phyloP scores from a whole-genome alignment of 2,888 invertebrate genomes.

The Tubulanus polymorphus region DNA sequence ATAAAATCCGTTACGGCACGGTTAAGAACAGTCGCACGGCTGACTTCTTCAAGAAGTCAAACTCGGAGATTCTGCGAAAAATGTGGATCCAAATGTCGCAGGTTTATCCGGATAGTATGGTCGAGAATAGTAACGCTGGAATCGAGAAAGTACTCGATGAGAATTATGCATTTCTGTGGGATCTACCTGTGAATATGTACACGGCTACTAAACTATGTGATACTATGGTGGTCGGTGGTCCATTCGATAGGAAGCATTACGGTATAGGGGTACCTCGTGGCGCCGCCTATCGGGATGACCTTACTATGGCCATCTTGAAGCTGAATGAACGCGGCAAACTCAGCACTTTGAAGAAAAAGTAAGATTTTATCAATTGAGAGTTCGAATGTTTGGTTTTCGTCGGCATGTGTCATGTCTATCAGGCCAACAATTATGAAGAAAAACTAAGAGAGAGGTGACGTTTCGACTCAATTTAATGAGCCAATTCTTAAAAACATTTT shows the following conservation, averaged over 20 bases:
- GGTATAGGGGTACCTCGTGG: slow-evolving; percentile 83
- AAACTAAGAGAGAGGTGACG: too few species aligned
- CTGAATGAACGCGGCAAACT: slow-evolving; percentile 80
- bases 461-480: too few species aligned
- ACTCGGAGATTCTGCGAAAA: slow-evolving; percentile 63
- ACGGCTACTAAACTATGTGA: slow-evolving; percentile 78
- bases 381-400: too few species aligned
- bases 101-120: slow-evolving; percentile 41
- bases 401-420: too few species aligned
- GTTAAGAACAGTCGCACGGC: slow-evolving; percentile 46
- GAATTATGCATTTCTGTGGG: slow-evolving; percentile 94
- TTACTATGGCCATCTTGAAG: slow-evolving; percentile 86
- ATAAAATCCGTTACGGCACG: slow-evolving; percentile 50
- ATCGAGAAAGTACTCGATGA: slow-evolving; percentile 67
- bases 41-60: slow-evolving; percentile 47
- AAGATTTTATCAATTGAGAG: too few species aligned
- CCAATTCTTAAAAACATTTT: too few species aligned
- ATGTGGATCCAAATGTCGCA: slow-evolving; percentile 50
- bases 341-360: slow-evolving; percentile 52
- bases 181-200: slow-evolving; percentile 93
- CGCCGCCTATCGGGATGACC: slow-evolving; percentile 92
- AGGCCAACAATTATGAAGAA: too few species aligned
- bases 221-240: slow-evolving; percentile 86
- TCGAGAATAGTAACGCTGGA: slow-evolving; percentile 38
- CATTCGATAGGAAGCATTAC: slow-evolving; percentile 78